Conservation (phyloP, 2,888 invertebrate species). For the Thelaira solivaga region DNA sequence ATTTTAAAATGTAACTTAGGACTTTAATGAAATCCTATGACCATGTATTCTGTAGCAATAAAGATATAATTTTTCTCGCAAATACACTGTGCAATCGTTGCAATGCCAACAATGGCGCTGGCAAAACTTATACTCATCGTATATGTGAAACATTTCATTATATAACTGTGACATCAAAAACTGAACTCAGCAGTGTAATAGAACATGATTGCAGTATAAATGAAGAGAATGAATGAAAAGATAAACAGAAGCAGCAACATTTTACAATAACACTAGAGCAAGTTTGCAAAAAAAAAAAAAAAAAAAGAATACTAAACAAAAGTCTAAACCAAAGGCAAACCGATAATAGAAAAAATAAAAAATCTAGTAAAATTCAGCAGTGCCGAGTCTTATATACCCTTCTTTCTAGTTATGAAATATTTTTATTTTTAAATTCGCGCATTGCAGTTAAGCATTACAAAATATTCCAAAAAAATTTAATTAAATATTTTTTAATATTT, state of each 20-base stretch:
- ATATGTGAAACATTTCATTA: constrained; percentile 48
- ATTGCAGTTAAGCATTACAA: too few relatives aligned
- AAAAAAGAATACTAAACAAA: constrained; percentile 1
- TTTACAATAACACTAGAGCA: constrained; percentile 39
- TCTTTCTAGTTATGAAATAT: too few relatives aligned
- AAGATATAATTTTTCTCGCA: neutral
- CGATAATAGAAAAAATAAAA: neutral
- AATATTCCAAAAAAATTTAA: too few relatives aligned
- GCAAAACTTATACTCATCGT: too few relatives aligned
- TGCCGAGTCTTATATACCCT: too few relatives aligned
- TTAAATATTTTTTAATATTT: too few relatives aligned
- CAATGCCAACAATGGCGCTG: constrained; percentile 14
- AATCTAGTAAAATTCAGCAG: too few relatives aligned
- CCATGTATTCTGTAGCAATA: too few relatives aligned
- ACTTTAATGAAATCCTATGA: too few relatives aligned
- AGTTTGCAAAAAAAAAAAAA: constrained; percentile 24
- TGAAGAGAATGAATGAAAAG: constrained; percentile 17
- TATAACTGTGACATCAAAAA: constrained; percentile 43
- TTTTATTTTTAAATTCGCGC: too few relatives aligned
- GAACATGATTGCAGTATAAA: constrained; percentile 71
- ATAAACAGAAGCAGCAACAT: constrained; percentile 11
- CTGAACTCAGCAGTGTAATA: constrained; percentile 66
- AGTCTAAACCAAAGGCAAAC: neutral
- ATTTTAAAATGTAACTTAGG: too few relatives aligned
- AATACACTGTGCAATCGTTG: constrained; percentile 14